Base-by-base conservation (phyloP, 2,113 vertebrate species). In the Synchiropus splendidus region DNA sequence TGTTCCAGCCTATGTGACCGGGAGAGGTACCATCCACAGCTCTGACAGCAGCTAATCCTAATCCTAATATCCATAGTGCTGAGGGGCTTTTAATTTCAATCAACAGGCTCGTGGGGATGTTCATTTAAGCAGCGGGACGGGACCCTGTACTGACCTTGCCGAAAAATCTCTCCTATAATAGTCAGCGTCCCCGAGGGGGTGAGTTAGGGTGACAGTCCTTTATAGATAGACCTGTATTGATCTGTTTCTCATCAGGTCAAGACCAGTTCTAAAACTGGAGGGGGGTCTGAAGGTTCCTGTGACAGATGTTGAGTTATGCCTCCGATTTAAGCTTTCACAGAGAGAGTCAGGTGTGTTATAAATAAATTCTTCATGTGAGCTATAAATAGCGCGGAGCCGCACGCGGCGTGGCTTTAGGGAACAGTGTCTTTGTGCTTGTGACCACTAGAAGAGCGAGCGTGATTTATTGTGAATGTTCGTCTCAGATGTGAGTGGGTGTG, bases 41-140 rank as follows among this genome's bases (percentile, higher is more conserved):
- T 50, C 41, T 55, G 51, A 67, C 49, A 32, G 53, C 48, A 68
- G 56, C 15, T 61, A 71, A 76, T 65, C 52, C 56, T 64, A 51
- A 74, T 75, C 50, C 65, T 45, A 62, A 62, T 32, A 51, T 66
- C 49, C 48, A 30, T 35, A 45, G 45, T 27, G 21, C 21, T 37
- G 49, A 36, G 44, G 31, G 21, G 16, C 10, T 55, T 60, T 60
- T 44, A 48, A 51, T 59, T 54, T 39, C 12, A 12, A 51, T 42
- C 35, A 45, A 56, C 42, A 51, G 18, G 36, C 33, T 46, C 18
- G 2, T 10, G 48, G 27, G 10, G 1, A 39, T 15, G 42, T 55
- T 57, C 38, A 15, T 31, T 48, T 12, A 45, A 41, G 6, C 57
- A 44, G 33, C 16, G 16, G 21, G 60, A 35, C 16, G 53, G 12